phyloP scores from a whole-genome alignment of 2,888 invertebrate species.

The Mantis religiosa region DNA sequence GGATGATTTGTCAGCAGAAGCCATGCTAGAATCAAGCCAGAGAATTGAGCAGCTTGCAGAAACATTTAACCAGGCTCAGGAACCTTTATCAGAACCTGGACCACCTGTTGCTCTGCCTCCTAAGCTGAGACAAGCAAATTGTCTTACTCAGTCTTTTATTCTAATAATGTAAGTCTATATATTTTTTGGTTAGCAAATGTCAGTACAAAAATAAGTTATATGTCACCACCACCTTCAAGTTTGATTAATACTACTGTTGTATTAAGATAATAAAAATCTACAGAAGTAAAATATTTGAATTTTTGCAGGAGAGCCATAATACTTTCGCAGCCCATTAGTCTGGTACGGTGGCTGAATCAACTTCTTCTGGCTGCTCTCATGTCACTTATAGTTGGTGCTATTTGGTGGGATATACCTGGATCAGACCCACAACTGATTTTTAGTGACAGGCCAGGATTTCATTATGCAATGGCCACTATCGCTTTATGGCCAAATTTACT shows the following conservation, averaged over 20 bases:
- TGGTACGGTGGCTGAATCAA: constrained; percentile 73
- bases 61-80: constrained; percentile 67
- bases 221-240: too few species aligned
- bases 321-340: constrained; percentile 80
- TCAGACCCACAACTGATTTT: constrained; percentile 59
- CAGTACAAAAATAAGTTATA: too few species aligned
- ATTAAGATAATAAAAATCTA: too few species aligned
- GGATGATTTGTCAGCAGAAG: constrained; percentile 89
- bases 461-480: constrained; percentile 76
- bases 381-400: constrained; percentile 78
- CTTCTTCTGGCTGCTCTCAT: constrained; percentile 75
- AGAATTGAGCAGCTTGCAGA: constrained; percentile 87
- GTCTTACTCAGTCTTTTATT: constrained; percentile 67
- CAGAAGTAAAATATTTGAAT: background rate
- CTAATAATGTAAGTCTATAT: constrained; percentile 53
- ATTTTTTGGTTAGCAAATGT: too few species aligned
- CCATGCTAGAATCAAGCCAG: constrained; percentile 90
- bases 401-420: constrained; percentile 84
- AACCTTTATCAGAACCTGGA: constrained; percentile 63
- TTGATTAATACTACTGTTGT: too few species aligned
- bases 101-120: constrained; percentile 74
- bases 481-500: constrained; percentile 74
- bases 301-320: constrained; percentile 48
- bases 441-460: constrained; percentile 58
- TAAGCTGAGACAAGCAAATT: constrained; percentile 59